phyloP scores from a whole-genome alignment of 2,113 vertebrate species.

The Solea senegalensis region DNA sequence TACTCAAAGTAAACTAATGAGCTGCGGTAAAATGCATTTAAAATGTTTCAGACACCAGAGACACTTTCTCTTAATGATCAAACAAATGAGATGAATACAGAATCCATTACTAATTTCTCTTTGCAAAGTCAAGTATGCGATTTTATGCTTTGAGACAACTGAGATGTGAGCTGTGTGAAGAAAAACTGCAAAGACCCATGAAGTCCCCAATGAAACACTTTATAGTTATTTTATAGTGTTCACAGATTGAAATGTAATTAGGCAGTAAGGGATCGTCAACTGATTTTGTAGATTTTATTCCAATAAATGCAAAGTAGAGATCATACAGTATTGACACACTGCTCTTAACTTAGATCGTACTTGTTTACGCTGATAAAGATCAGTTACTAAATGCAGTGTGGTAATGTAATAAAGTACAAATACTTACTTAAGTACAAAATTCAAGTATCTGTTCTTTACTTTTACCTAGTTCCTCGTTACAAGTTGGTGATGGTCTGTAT shows the following conservation, averaged over 20 bases:
- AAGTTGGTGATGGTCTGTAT: no score
- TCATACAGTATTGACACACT: no score
- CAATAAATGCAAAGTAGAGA: no score
- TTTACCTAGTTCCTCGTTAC: no score
- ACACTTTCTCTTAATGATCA: conserved; percentile 28
- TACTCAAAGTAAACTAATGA: conserved; percentile 32
- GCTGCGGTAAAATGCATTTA: conserved; percentile 28
- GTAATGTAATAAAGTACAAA: no score
- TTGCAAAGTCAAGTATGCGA: neutral
- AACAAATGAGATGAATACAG: conserved; percentile 31
- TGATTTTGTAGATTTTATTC: conserved; percentile 3
- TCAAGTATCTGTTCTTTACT: no score
- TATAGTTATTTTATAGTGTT: neutral
- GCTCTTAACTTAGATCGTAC: no score
- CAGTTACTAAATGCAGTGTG: no score
- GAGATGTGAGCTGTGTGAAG: neutral
- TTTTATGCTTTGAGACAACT: neutral
- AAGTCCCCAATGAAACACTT: conserved; percentile 1
- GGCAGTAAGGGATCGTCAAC: conserved; percentile 12
- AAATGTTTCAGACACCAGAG: conserved; percentile 5
- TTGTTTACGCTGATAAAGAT: no score
- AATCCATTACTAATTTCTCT: conserved; percentile 19
- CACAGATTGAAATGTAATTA: conserved; percentile 14
- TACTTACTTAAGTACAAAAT: no score
- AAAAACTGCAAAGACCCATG: neutral